Percentiles rank a stretch among this genome's conserved stretches.
phyloP scores from a whole-genome alignment of 2,113 vertebrate genomes.

The Eurystomus gularis region DNA sequence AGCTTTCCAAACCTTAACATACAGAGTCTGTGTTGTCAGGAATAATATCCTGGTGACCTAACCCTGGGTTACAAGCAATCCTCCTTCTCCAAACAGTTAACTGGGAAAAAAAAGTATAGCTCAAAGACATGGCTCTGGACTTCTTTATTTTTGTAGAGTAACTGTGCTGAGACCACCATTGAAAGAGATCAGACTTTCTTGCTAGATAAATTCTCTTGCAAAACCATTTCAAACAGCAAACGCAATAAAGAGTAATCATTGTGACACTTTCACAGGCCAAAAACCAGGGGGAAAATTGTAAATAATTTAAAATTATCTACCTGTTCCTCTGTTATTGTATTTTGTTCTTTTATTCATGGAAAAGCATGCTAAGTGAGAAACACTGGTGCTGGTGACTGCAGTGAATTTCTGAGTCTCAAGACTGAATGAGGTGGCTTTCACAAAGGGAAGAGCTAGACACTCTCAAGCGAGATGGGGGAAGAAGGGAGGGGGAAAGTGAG shows the following conservation, averaged over 20 bases:
- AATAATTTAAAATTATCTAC: not conserved
- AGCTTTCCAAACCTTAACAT: not conserved
- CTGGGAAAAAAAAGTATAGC: not conserved
- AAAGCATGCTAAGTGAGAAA: not conserved
- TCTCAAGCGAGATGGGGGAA: not conserved
- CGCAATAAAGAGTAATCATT: not conserved
- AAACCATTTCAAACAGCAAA: not conserved
- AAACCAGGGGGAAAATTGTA: not conserved
- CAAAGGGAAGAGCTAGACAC: constrained; percentile 14
- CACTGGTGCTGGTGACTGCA: not conserved
- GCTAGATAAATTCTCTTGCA: not conserved
- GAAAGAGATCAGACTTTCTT: not conserved
- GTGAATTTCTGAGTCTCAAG: not conserved
- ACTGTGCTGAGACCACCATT: not conserved
- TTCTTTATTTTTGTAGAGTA: not conserved
- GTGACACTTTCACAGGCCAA: not conserved
- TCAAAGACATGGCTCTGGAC: not conserved
- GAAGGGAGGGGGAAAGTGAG: constrained; percentile 31
- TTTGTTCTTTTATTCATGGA: not conserved
- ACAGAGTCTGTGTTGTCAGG: not conserved
- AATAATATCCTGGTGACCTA: constrained; percentile 19
- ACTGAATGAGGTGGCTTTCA: not conserved
- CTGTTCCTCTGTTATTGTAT: not conserved
- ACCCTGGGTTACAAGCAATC: not conserved
- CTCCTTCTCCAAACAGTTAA: not conserved